Evolutionary conservation across 2,888 invertebrate genomes (phyloP).

Genomic region (Stenurella melanura): DNA sequence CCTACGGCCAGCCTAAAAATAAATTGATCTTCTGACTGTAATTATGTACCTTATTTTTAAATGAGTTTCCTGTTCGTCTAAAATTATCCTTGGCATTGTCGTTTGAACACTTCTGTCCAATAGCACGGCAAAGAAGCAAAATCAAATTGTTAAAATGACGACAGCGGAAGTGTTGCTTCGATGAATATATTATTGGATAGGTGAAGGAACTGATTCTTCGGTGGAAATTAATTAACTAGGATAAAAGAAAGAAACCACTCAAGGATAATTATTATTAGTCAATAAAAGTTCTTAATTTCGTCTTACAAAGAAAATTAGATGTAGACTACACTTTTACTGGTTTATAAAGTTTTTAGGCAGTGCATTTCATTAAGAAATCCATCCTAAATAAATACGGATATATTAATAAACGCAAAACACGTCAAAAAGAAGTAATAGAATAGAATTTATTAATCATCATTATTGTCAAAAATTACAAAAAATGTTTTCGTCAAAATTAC

Average conservation of each 20-base stretch:
- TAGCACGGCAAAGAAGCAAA: slow-evolving; percentile 3
- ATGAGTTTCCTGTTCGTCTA: slow-evolving; percentile 23
- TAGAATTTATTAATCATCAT: too few relatives aligned
- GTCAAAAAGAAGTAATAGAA: too few relatives aligned
- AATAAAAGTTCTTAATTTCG: too few relatives aligned
- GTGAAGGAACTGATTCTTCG: neutral
- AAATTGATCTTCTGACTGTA: slow-evolving; percentile 3
- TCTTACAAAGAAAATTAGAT: too few relatives aligned
- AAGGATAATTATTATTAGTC: neutral
- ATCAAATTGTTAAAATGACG: neutral
- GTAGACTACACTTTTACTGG: too few relatives aligned
- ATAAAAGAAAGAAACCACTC: neutral
- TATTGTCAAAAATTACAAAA: too few relatives aligned
- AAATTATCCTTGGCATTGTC: slow-evolving; percentile 29
- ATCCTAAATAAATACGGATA: too few relatives aligned
- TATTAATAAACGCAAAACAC: too few relatives aligned
- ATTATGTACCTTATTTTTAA: slow-evolving; percentile 19
- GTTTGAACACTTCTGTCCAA: neutral
- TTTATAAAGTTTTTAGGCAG: too few relatives aligned
- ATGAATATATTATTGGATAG: slow-evolving; percentile 1
- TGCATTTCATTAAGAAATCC: too few relatives aligned
- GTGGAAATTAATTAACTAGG: neutral
- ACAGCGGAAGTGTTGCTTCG: neutral
- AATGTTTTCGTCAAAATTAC: too few relatives aligned
- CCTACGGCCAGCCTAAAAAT: slow-evolving; percentile 8